These are phyloP conservation scores for Griposia aprilina DNA, from an alignment of 2,888 invertebrate genomes.

Conservation along the genomic window DNA sequence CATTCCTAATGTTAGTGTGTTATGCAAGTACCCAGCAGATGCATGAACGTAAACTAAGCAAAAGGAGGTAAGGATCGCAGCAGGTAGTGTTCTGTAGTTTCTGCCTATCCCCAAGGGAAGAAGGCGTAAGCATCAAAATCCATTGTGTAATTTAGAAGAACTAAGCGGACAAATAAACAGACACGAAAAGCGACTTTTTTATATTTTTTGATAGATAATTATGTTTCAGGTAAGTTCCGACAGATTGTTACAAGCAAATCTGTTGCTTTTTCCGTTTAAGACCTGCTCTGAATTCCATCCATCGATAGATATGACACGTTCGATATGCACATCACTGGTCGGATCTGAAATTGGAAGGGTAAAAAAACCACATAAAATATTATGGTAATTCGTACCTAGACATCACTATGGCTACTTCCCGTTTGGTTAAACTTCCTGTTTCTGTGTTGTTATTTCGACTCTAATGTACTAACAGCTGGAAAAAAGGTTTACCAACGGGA, in stretches of 20 bases:
- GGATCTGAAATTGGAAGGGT: conserved; percentile 39
- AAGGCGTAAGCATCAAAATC: background rate
- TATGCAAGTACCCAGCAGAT: too few relatives aligned
- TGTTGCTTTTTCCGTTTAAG: conserved; percentile 16
- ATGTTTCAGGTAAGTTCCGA: conserved; percentile 42
- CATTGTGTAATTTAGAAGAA: background rate
- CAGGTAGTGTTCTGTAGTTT: background rate
- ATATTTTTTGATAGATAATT: background rate
- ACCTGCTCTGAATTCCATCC: conserved; percentile 14
- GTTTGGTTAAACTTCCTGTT: background rate
- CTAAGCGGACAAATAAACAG: background rate
- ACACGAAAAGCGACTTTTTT: background rate
- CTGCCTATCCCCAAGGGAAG: background rate
- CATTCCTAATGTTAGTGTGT: too few relatives aligned
- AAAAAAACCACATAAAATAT: background rate
- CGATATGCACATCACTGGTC: conserved; percentile 35
- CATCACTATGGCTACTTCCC: background rate
- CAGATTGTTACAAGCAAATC: conserved; percentile 28
- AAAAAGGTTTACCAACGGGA: too few relatives aligned
- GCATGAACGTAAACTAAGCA: background rate
- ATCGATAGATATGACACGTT: background rate
- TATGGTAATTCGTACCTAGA: background rate
- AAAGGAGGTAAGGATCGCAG: background rate
- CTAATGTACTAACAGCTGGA: too few relatives aligned
- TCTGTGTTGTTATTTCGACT: background rate